Evolutionary conservation across 2,113 vertebrate species (phyloP), one percentile per base, ranked within the genome.

Genomic region (Stigmatopora nigra): DNA sequence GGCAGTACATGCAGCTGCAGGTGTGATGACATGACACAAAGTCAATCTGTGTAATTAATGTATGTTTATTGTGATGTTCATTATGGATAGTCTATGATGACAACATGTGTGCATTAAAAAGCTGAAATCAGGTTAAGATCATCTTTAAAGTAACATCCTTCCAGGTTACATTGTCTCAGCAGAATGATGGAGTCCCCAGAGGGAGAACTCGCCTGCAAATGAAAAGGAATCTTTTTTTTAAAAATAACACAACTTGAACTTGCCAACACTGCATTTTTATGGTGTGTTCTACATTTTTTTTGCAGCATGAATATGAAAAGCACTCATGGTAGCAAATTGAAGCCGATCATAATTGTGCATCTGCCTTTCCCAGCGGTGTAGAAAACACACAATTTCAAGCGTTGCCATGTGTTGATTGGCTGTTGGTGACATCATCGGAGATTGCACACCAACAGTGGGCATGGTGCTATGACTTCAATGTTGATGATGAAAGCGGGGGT

Each of bases 391-490:
- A 19, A 82, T 73, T 80, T 83, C 77, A 67, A 75, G 79, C 85
- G 56, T 78, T 57, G 61, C 83, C 78, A 72, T 57, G 60, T 84
- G 84, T 81, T 89, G 89, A 91, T 91, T 91, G 90, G 90, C 87
- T 90, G 80, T 72, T 16, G 82, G 84, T 91, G 89, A 91, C 89
- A 91, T 91, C 90, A 91, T 87, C 78, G 67, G 44, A 73, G 76
- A 83, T 76, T 68, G 78, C 84, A 71, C 61, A 73, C 86, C 86
- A 88, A 88, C 85, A 87, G 84, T 80, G 78, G 79, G 78, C 64
- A 65, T 65, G 87, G 89, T 87, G 87, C 82, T 87, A 89, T 90
- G 90, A 91, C 88, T 89, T 90, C 89, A 91, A 75, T 84, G 88
- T 88, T 88, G 84, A 72, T 82, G 79, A 79, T 75, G 83, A 85